Evolutionary conservation across 2,797 vertebrate genomes (phyloP), one percentile per base, ranked within the genome.

Genomic region (Chaenodraco wilsoni): DNA sequence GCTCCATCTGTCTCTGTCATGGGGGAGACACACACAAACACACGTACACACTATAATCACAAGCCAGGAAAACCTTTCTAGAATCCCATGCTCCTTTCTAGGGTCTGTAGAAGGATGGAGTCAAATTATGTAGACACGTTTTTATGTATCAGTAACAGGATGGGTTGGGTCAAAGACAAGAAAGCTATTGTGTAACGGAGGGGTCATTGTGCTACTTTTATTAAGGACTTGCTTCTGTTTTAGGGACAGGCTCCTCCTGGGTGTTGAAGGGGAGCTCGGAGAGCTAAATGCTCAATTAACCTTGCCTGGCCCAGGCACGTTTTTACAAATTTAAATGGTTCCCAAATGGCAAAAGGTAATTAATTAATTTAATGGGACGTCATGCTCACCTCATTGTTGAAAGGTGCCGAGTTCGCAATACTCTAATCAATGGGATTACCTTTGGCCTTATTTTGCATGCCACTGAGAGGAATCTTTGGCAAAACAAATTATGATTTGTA

Each of bases 261-360:
- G 92, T 91, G 89, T 87, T 86, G 67, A 37, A 76, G 74, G 84
- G 69, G 84, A 78, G 88, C 87, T 84, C 76, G 77, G 76, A 82
- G 84, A 92, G 89, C 87, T 88, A 87, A 93, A 90, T 88, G 90
- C 88, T 87, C 91, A 94, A 95, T 95, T 95, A 95, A 94, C 94
- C 93, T 92, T 83, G 69, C 78, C 69, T 90, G 90, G 87, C 91
- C 84, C 90, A 90, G 85, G 87, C 88, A 92, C 91, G 93, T 85
- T 93, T 92, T 92, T 84, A 87, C 89, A 92, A 90, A 91, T 94
- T 91, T 89, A 89, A 89, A 90, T 86, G 74, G 89, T 84, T 94
- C 93, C 94, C 92, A 82, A 90, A 87, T 85, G 92, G 86, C 88
- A 84, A 90, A 83, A 75, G 85, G 89, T 91, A 92, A 93, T 94